These are phyloP conservation scores for Sepioteuthis lessoniana DNA, from an alignment of 2,888 invertebrate species.

Conservation along the genomic window DNA sequence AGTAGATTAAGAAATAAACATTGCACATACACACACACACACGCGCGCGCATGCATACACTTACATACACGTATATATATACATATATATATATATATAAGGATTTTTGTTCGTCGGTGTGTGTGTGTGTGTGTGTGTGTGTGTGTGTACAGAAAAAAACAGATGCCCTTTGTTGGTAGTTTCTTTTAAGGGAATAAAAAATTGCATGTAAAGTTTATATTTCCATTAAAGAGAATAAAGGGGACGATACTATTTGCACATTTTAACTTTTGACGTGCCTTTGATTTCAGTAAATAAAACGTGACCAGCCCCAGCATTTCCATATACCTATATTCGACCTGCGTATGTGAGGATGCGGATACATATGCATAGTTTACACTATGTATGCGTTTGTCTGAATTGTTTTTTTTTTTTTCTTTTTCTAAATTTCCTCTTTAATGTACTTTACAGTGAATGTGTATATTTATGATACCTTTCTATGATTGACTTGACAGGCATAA, in stretches of 20 bases:
- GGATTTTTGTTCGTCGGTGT: not conserved
- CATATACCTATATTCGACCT: not conserved
- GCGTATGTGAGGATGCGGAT: not conserved
- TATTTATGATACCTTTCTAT: not conserved
- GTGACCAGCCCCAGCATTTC: not conserved
- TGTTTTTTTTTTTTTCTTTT: not conserved
- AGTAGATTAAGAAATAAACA: too few relatives aligned
- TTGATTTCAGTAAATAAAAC: constrained; percentile 33
- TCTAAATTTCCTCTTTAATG: not conserved
- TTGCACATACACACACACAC: too few relatives aligned
- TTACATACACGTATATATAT: not conserved
- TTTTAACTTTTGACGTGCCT: not conserved
- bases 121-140: not conserved
- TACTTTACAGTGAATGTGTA: not conserved
- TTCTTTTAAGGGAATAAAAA: not conserved
- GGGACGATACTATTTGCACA: constrained; percentile 21
- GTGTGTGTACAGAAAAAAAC: not conserved
- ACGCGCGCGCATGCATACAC: not conserved
- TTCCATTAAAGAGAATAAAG: not conserved
- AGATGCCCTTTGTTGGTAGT: not conserved
- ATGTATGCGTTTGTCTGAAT: not conserved
- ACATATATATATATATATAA: not conserved
- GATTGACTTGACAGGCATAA: not conserved
- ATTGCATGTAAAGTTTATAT: not conserved
- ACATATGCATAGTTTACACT: not conserved